Base-by-base conservation (phyloP, 2,113 vertebrate species). In the Turnix velox region DNA sequence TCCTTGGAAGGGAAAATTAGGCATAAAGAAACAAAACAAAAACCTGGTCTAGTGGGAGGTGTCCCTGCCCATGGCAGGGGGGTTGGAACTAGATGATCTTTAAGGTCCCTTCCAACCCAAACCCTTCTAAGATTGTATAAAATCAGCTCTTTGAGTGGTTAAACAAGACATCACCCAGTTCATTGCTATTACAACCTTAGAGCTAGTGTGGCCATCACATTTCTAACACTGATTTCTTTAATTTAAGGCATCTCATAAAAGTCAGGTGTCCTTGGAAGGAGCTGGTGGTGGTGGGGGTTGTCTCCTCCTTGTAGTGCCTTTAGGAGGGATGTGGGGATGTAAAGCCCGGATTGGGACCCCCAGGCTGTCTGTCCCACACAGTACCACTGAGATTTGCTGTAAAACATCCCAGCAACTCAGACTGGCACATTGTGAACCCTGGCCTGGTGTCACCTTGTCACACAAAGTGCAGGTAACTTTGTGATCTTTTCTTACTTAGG, bases 121-220 rank as follows among this genome's bases (percentile, higher is more conserved):
- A n/a, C n/a, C n/a, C n/a, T n/a, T n/a, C n/a, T n/a, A n/a, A n/a
- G n/a, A n/a, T n/a, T n/a, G n/a, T n/a, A n/a, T n/a, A 73, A 94
- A 73, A 48, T 0, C 1, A 48, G 4, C 17, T 35, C 7, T 90
- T 30, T 13, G 12, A 14, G 18, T 80, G 63, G 51, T 72, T 73
- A 49, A 0, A 0, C n/a, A 18, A 45, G 40, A 4, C 2, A 2
- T 9, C 4, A n/a, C 14, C 5, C 31, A 19, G 10, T 4, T 27
- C 0, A 0, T 22, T 42, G 35, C 8, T 51, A 35, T 76, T 45
- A 40, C 28, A 54, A 12, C 40, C 12, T 51, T 35, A 35, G 12
- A 18, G 42, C 7, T 15, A 5, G 7, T 54, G 33, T 48, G 65
- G 14, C 52, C 61, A 9, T 45, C 65, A 14, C 37, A 57, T 30